phyloP scores from a whole-genome alignment of 2,888 invertebrate genomes.

The Diaperis boleti region DNA sequence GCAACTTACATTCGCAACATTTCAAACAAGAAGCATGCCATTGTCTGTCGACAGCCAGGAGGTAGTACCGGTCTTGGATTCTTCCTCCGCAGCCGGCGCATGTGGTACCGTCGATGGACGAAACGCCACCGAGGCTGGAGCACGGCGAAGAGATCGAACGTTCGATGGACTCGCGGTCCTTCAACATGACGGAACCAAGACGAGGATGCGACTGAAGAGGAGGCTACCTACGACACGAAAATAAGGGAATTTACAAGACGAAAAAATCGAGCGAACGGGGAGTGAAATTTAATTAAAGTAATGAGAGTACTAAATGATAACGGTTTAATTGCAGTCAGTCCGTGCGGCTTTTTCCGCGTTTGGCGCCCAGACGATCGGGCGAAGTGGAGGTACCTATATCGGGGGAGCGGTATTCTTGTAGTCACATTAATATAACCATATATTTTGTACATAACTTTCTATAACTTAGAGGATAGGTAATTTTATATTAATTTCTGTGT shows the following conservation, averaged over 20 bases:
- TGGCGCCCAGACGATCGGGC: slow-evolving; percentile 22
- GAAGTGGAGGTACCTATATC: background rate
- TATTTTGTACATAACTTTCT: too few relatives aligned
- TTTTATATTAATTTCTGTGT: too few relatives aligned
- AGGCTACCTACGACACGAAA: slow-evolving; percentile 20
- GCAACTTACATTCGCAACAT: slow-evolving; percentile 87
- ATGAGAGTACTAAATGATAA: slow-evolving; percentile 9
- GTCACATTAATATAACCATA: too few relatives aligned
- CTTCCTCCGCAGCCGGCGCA: slow-evolving; percentile 75
- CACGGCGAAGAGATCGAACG: slow-evolving; percentile 66
- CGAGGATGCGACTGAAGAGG: background rate
- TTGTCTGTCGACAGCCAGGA: slow-evolving; percentile 87
- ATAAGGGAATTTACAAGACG: background rate
- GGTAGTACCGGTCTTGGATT: slow-evolving; percentile 76
- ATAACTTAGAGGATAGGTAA: too few relatives aligned
- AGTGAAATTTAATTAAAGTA: slow-evolving; percentile 19
- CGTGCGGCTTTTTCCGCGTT: slow-evolving; percentile 15
- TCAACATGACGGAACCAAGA: slow-evolving; percentile 71
- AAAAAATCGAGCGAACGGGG: slow-evolving; percentile 4
- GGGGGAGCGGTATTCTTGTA: too few relatives aligned
- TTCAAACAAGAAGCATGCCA: slow-evolving; percentile 90
- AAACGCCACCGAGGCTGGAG: slow-evolving; percentile 63
- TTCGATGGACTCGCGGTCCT: slow-evolving; percentile 74
- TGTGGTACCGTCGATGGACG: slow-evolving; percentile 61
- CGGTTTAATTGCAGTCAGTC: slow-evolving; percentile 9